Conservation (phyloP, 2,797 vertebrate genomes). For the Cossypha caffra region DNA sequence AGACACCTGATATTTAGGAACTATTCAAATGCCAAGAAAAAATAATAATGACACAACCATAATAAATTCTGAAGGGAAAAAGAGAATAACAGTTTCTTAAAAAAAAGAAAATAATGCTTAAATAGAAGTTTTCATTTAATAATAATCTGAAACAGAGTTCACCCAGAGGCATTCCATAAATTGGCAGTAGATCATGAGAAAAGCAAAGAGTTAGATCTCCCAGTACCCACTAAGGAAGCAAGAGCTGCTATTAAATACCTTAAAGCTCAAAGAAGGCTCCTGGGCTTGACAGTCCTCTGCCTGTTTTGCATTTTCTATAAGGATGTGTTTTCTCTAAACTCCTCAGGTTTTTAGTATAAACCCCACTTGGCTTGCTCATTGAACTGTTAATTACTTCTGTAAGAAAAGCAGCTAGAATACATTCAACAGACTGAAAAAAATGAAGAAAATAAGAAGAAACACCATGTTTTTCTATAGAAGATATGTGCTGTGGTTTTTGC, state of each 20-base stretch:
- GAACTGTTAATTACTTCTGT: background rate
- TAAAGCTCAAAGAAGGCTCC: background rate
- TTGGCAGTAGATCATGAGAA: slow-evolving; percentile 24
- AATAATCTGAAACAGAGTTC: background rate
- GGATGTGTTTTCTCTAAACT: background rate
- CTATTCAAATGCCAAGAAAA: background rate
- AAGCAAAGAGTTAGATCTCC: background rate
- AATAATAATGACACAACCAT: background rate
- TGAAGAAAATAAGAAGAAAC: fast-evolving
- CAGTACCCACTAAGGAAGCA: slow-evolving; percentile 1
- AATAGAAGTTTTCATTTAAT: background rate
- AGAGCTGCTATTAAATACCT: slow-evolving; percentile 10
- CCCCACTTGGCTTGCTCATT: background rate
- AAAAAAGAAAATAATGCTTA: background rate
- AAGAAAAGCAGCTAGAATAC: background rate
- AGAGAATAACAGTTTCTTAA: background rate
- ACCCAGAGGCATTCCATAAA: background rate
- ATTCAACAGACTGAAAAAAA: background rate
- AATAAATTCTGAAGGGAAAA: background rate
- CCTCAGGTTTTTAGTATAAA: background rate
- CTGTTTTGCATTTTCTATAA: slow-evolving; percentile 26
- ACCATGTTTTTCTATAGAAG: background rate
- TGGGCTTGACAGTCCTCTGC: background rate
- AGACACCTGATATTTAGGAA: background rate
- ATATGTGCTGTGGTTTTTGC: background rate